Conservation (phyloP, 1,140 invertebrate genomes). For the Lasioglossum baleicum region DNA sequence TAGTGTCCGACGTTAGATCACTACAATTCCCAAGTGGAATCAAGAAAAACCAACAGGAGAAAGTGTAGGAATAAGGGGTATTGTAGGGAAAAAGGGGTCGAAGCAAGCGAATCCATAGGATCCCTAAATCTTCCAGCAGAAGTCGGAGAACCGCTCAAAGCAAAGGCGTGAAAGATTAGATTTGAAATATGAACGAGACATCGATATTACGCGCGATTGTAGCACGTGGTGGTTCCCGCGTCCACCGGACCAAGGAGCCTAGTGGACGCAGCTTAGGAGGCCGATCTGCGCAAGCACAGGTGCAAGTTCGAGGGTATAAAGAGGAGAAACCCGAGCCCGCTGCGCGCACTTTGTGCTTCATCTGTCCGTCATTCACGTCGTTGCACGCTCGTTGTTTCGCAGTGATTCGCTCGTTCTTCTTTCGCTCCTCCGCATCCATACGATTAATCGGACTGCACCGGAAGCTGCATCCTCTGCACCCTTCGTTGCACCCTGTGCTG, state of each 20-base stretch:
- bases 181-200: not conserved
- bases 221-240: constrained; percentile 31
- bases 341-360: constrained; percentile 73
- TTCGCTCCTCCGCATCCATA: not conserved
- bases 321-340: constrained; percentile 70
- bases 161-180: not conserved
- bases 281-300: constrained; percentile 74
- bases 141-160: not conserved
- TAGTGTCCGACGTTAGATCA: too few species aligned
- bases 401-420: constrained; percentile 14
- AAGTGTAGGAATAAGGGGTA: not conserved
- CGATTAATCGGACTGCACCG: too few species aligned
- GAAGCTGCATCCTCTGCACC: too few species aligned
- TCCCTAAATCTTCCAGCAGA: not conserved
- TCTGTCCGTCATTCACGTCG: constrained; percentile 72
- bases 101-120: not conserved
- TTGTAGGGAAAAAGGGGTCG: not conserved
- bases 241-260: constrained; percentile 35
- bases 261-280: constrained; percentile 46
- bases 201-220: constrained; percentile 13
- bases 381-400: constrained; percentile 20
- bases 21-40: too few species aligned
- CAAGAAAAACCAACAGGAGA: too few species aligned
- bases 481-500: too few species aligned
- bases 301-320: constrained; percentile 75